Evolutionary conservation across 2,797 vertebrate species (phyloP).

Genomic region (Sebastes minor): DNA sequence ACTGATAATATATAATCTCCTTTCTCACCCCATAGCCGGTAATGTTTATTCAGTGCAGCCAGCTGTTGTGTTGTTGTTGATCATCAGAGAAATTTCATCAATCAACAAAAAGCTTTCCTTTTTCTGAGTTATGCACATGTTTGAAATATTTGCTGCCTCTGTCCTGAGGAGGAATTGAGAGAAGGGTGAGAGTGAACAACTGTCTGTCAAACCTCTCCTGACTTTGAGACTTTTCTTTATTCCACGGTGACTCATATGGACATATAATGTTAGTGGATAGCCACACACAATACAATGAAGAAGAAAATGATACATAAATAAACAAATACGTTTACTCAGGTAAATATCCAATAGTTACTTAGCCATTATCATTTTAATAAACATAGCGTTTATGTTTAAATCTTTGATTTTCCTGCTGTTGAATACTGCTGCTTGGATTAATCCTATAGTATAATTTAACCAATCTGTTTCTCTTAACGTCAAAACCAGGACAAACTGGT

Average conservation of each 20-base stretch:
- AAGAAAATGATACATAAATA: background rate
- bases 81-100: slow-evolving; percentile 31
- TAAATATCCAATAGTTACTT: background rate
- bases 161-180: background rate
- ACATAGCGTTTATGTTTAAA: no score
- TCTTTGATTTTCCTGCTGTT: background rate
- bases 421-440: background rate
- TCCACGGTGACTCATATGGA: background rate
- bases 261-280: background rate
- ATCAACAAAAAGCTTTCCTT: background rate
- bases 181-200: background rate
- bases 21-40: slow-evolving; percentile 12
- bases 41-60: slow-evolving; percentile 52
- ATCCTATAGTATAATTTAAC: background rate
- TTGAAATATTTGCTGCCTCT: background rate
- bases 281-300: background rate
- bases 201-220: background rate
- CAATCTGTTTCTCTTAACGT: background rate
- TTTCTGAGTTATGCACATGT: background rate
- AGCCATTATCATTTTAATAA: background rate
- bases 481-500: background rate
- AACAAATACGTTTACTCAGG: background rate
- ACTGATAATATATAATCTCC: slow-evolving; percentile 65
- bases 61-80: slow-evolving; percentile 54
- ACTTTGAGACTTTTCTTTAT: background rate